Percentiles rank a stretch among this genome's conserved stretches.
Evolutionary conservation across 2,888 invertebrate genomes (phyloP).

Genomic region (Calliopum simillimum): DNA sequence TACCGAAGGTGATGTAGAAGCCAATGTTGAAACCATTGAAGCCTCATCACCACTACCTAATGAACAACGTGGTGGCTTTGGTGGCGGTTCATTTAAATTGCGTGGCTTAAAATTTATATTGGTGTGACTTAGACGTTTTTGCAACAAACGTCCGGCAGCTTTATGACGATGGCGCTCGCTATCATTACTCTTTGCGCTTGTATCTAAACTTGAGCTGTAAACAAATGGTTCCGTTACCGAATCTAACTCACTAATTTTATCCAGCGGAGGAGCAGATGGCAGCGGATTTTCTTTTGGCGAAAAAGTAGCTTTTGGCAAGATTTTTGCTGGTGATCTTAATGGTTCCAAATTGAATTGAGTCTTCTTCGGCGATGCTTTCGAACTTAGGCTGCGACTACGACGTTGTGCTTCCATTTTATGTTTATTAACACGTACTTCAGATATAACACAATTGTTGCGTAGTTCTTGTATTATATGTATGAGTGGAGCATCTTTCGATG

Average conservation of each 20-base stretch:
- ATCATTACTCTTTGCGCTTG: slow-evolving; percentile 38
- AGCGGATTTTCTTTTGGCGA: slow-evolving; percentile 13
- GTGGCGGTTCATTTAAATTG: slow-evolving; percentile 49
- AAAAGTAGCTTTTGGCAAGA: not conserved
- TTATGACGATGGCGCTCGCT: slow-evolving; percentile 50
- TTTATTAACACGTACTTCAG: slow-evolving; percentile 63
- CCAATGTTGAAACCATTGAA: slow-evolving; percentile 49
- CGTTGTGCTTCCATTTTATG: slow-evolving; percentile 49
- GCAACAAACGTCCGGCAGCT: slow-evolving; percentile 57
- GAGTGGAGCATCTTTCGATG: slow-evolving; percentile 56
- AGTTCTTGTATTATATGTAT: slow-evolving; percentile 66
- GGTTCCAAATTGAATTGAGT: not conserved
- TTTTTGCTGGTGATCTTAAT: not conserved
- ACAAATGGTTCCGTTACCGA: slow-evolving; percentile 43
- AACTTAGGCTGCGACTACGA: slow-evolving; percentile 29
- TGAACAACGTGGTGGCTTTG: slow-evolving; percentile 64
- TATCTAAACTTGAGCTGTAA: slow-evolving; percentile 35
- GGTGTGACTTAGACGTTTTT: slow-evolving; percentile 58
- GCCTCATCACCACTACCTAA: slow-evolving; percentile 49
- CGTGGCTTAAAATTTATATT: slow-evolving; percentile 53
- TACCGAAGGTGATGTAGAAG: slow-evolving; percentile 57
- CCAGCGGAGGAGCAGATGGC: slow-evolving; percentile 28
- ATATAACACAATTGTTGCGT: slow-evolving; percentile 62
- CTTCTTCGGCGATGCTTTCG: slow-evolving; percentile 20
- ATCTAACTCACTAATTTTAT: slow-evolving; percentile 44